Percentiles rank a stretch among this genome's conserved stretches.
Evolutionary conservation across 2,888 invertebrate species (phyloP).

Genomic region (Drosophila pseudotalamancana): DNA sequence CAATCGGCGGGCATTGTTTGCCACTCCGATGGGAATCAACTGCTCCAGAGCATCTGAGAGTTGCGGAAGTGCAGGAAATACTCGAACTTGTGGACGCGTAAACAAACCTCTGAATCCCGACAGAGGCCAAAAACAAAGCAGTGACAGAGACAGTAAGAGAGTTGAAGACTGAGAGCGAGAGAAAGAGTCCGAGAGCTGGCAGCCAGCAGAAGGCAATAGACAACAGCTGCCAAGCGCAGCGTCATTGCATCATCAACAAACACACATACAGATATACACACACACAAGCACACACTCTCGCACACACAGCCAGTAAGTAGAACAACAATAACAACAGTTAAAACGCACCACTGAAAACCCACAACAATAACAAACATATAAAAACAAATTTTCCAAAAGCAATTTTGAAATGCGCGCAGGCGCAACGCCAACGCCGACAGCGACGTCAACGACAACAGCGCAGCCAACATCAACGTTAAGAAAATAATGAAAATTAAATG

Average conservation of each 20-base stretch:
- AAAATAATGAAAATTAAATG: slow-evolving; percentile 52
- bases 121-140: slow-evolving; percentile 7
- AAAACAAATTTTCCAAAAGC: slow-evolving; percentile 71
- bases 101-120: slow-evolving; percentile 42
- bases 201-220: slow-evolving; percentile 45
- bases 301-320: slow-evolving; percentile 43
- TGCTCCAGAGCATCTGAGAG: slow-evolving; percentile 11
- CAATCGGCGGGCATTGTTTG: slow-evolving; percentile 58
- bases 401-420: slow-evolving; percentile 71
- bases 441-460: slow-evolving; percentile 19
- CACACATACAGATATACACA: slow-evolving; percentile 34
- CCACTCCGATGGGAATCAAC: slow-evolving; percentile 35
- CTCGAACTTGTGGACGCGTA: slow-evolving; percentile 43
- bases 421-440: slow-evolving; percentile 43
- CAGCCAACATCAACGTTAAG: slow-evolving; percentile 29
- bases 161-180: not conserved
- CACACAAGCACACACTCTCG: slow-evolving; percentile 4
- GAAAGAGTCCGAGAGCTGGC: slow-evolving; percentile 10
- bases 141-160: not conserved
- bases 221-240: slow-evolving; percentile 83
- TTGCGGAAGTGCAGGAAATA: slow-evolving; percentile 73
- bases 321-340: slow-evolving; percentile 61
- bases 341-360: slow-evolving; percentile 67
- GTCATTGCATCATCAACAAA: slow-evolving; percentile 80
- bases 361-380: slow-evolving; percentile 71